Evolutionary conservation across 2,888 invertebrate species (phyloP).

Genomic region (Lochmaea capreae): DNA sequence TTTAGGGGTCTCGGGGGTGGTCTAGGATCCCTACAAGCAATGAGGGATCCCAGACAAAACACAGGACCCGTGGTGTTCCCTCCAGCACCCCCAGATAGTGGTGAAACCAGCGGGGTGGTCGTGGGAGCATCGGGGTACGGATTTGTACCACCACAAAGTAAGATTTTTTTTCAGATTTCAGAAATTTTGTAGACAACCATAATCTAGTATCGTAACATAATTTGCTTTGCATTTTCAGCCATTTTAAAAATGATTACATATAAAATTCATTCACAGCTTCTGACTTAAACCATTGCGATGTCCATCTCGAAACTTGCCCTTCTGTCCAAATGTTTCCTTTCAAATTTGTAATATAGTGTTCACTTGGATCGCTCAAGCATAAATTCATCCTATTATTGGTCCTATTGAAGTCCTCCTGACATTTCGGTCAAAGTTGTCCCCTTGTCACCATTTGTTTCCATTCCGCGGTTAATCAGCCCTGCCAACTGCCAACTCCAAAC

Average conservation of each 20-base stretch:
- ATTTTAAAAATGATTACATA: not conserved
- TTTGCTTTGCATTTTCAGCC: not conserved
- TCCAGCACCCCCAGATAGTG: conserved; percentile 73
- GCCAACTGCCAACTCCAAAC: conserved; percentile 54
- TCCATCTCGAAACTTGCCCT: not conserved
- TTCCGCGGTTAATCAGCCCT: conserved; percentile 56
- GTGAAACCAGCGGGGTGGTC: conserved; percentile 82
- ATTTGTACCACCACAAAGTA: conserved; percentile 80
- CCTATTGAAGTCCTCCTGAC: conserved; percentile 30
- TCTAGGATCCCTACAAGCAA: conserved; percentile 65
- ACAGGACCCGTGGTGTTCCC: conserved; percentile 87
- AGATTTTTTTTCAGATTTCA: conserved; percentile 12
- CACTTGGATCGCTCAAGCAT: conserved; percentile 20
- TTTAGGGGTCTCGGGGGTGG: conserved; percentile 64
- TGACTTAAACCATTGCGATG: not conserved
- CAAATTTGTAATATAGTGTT: conserved; percentile 8
- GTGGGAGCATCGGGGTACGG: conserved; percentile 88
- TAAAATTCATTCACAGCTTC: not conserved
- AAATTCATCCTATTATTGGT: conserved; percentile 24
- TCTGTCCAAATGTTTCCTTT: conserved; percentile 3
- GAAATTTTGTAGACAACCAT: not conserved
- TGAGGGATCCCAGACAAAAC: conserved; percentile 72
- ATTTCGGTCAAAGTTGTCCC: conserved; percentile 36
- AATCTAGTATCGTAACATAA: not conserved
- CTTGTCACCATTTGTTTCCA: conserved; percentile 51